These are phyloP conservation scores for Pogonognathellus flavescens DNA, from an alignment of 1,140 invertebrate genomes.

Conservation along the genomic window DNA sequence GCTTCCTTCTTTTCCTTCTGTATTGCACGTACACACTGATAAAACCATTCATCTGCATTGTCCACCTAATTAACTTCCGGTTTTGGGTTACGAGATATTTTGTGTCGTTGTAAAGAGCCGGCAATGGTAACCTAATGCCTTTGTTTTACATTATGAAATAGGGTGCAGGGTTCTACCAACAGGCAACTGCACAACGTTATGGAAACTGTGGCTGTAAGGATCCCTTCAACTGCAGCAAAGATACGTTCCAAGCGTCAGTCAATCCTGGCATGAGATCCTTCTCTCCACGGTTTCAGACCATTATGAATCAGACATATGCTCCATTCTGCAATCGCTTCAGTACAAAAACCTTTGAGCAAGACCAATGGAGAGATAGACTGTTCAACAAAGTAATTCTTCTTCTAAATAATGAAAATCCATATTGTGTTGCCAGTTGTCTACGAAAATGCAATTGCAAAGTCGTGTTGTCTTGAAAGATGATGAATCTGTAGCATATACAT, in stretches of 20 bases:
- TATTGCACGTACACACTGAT: too few species aligned
- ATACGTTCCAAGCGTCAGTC: conserved; percentile 9
- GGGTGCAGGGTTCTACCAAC: conserved; percentile 63
- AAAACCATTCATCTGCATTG: too few species aligned
- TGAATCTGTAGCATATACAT: too few species aligned
- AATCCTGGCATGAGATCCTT: conserved; percentile 28
- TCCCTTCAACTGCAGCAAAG: conserved; percentile 18
- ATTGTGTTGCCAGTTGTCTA: too few species aligned
- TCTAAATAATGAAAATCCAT: neutral
- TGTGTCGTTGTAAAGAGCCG: neutral
- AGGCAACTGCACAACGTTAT: conserved; percentile 57
- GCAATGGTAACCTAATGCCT: neutral
- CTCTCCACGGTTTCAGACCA: conserved; percentile 63
- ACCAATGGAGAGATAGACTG: conserved; percentile 64
- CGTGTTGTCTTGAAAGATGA: too few species aligned
- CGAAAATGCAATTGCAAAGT: too few species aligned
- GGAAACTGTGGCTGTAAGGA: conserved; percentile 63
- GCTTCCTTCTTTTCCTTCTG: too few species aligned
- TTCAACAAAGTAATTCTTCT: conserved; percentile 57
- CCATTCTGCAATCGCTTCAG: conserved; percentile 66
- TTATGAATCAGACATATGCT: conserved; percentile 64
- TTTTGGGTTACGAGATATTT: neutral
- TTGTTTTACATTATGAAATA: neutral
- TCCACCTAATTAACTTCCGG: too few species aligned
- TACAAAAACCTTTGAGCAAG: conserved; percentile 64